phyloP scores from a whole-genome alignment of 2,797 vertebrate species.

The Zonotrichia albicollis region DNA sequence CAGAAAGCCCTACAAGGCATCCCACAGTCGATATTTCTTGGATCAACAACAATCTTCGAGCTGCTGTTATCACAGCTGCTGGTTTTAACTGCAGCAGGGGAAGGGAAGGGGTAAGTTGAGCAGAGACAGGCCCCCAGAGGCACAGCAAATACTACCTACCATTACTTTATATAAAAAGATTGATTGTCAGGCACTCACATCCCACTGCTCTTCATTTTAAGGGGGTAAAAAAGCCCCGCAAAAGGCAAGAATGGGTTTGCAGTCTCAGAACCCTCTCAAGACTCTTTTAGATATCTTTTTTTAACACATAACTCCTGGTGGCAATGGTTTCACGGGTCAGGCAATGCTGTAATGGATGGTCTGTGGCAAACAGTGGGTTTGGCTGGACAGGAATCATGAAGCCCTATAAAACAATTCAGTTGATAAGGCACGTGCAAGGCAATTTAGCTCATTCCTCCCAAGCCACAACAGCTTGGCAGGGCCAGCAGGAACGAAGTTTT shows the following conservation, averaged over 20 bases:
- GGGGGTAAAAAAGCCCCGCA: fast-evolving
- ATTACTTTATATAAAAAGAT: neutral
- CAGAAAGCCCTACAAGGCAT: neutral
- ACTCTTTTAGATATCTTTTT: neutral
- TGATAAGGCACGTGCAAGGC: neutral
- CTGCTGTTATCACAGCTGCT: conserved; percentile 1
- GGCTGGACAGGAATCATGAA: neutral
- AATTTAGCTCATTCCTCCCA: neutral
- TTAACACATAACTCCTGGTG: neutral
- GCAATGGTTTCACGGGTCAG: neutral
- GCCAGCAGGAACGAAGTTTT: neutral
- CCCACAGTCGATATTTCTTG: neutral
- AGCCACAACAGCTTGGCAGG: neutral
- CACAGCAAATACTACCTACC: neutral
- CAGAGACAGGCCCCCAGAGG: neutral
- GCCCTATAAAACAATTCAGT: neutral
- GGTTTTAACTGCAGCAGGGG: neutral
- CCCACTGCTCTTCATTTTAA: neutral
- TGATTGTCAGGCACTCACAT: neutral
- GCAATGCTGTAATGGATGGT: neutral
- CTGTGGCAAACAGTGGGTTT: neutral
- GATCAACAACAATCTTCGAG: neutral
- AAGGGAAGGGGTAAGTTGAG: neutral
- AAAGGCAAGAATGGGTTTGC: neutral
- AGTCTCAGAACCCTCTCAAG: neutral